Evolutionary conservation across 2,113 vertebrate species (phyloP).

Genomic region (Rhagologus leucostigma): DNA sequence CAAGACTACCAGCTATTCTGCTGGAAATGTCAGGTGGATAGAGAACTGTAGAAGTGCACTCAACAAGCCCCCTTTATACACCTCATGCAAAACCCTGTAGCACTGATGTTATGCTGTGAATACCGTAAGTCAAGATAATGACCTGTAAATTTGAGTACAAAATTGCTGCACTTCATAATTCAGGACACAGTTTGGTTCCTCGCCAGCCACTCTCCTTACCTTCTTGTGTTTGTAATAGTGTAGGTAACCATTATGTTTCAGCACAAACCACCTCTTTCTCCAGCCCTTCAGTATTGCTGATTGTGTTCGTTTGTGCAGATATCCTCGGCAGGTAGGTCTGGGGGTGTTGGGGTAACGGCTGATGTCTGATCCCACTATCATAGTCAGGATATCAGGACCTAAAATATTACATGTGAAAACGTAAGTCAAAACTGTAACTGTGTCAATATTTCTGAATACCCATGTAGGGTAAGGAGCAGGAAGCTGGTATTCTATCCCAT

Average conservation of each 20-base stretch:
- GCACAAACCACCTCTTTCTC: constrained; percentile 93
- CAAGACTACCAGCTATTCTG: neutral
- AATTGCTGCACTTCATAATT: neutral
- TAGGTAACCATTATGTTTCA: constrained; percentile 83
- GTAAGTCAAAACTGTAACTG: neutral
- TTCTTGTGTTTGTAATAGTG: constrained; percentile 88
- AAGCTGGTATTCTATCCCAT: neutral
- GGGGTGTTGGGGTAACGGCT: constrained; percentile 83
- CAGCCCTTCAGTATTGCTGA: constrained; percentile 87
- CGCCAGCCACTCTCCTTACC: constrained; percentile 63
- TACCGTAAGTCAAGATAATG: neutral
- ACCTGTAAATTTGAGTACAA: neutral
- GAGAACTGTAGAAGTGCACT: neutral
- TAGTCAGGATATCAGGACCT: constrained; percentile 84
- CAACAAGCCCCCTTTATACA: neutral
- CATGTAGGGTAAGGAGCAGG: neutral
- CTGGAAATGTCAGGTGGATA: neutral
- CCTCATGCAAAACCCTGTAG: neutral
- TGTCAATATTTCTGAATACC: neutral
- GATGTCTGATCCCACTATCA: constrained; percentile 89
- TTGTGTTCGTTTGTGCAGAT: constrained; percentile 86
- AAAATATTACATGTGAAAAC: neutral
- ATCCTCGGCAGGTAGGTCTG: constrained; percentile 83
- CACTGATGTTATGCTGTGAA: neutral
- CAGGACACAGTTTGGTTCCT: neutral